Base-by-base conservation (phyloP, 2,113 vertebrate genomes). In the Archilochus colubris region DNA sequence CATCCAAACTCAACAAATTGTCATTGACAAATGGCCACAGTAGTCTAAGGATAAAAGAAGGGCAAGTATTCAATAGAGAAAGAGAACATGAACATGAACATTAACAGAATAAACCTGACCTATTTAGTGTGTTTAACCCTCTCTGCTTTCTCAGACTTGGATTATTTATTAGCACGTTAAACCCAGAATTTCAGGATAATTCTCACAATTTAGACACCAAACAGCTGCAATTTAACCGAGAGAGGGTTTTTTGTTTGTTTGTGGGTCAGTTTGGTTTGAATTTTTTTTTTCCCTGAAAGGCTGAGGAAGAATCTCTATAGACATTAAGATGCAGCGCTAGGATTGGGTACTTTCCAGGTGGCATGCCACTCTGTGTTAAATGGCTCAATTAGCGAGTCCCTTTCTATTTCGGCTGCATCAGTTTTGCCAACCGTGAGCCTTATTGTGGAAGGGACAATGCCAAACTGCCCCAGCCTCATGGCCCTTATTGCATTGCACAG, bases 331-430 rank as follows among this genome's bases (percentile, higher is more conserved):
- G 93, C 88, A 80, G 73, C 91, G 89, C 76, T 95, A 88, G 93
- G 84, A 89, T 67, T 91, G 51, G 66, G 92, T 86, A 68, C 66
- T 91, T 96, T 97, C 97, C 96, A 96, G 82, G 89, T 91, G 68
- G 51, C 72, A 72, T 61, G 61, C 59, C 93, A 81, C 70, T 95
- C 93, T 90, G 3, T 61, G 92, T 96, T 96, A 96, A 97, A 97
- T 38, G 81, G 81, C 93, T 97, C 97, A 97, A 85, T 97, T 96
- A 97, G 91, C n/a, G 79, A 97, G 59, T 74, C 73, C 70, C 30
- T 81, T 69, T 63, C 72, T 70, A 36, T 58, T 77, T 76, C 80
- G 36, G 51, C 68, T 67, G 76, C 64, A 72, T 61, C 83, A 59
- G 66, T 90, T 95, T 96, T 97, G 89, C 93, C 96, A 97, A 82